Base-by-base conservation (phyloP, 2,797 vertebrate genomes). In the Parauchenoglanis ngamensis region DNA sequence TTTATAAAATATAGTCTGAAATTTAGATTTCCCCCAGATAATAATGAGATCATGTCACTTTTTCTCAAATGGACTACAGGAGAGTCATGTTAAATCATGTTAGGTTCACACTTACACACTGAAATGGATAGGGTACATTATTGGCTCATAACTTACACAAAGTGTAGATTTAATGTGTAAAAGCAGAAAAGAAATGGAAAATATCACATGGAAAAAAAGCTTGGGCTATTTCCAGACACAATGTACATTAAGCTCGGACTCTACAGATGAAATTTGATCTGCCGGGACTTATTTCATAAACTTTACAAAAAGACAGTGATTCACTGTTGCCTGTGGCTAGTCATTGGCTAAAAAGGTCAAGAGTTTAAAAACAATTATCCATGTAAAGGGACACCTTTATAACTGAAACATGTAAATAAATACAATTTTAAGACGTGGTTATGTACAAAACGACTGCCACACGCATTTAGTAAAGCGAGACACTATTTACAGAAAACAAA, bases 371-470 rank as follows among this genome's bases (percentile, higher is more conserved):
- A 10, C 6, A 54, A 82, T 44, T 19, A 56, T 28, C 63, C 31
- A 56, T n/a, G 4, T 56, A 70, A 72, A 70, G 65, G 65, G 61
- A 25, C 68, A 67, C 0, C 0, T 31, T 76, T 23, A 78, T 11
- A 10, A 44, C 52, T 56, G 75, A 44, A 23, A 70, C 2, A 46
- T 17, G 35, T 17, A 19, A 85, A 77, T 65, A 88, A 89, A 85
- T 70, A 78, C 15, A 3, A 4, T 23, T 76, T 67, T 61, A 86
- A 87, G 73, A 81, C 56, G 35, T 73, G 17, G 25, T 72, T 70
- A 70, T 25, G 44, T 46, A 85, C 25, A 83, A 76, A 54, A 40
- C 13, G 25, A 57, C 72, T 31, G 49, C 83, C 28, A 84, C 61
- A 73, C 13, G 56, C 63, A 23, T 76, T 67, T 0, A 12, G 6